Base-by-base conservation (phyloP, 2,797 vertebrate genomes). In the Leptoclinus maculatus region DNA sequence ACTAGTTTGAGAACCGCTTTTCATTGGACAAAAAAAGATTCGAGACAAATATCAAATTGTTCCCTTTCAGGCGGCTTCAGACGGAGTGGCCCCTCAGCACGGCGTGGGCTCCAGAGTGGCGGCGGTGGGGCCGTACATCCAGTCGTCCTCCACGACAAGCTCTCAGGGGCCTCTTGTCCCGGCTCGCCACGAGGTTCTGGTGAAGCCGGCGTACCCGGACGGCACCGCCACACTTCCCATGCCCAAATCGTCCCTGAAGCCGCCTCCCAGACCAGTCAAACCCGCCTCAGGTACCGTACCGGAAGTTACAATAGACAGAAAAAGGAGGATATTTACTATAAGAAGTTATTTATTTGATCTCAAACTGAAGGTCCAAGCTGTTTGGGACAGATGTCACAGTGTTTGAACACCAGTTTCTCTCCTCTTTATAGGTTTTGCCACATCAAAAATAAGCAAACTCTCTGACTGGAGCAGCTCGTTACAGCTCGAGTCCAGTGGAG, bases 81-180 rank as follows among this genome's bases (percentile, higher is more conserved):
- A 97, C 60, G 94, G 95, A 4, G 92, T 86, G 74, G 89, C 86
- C 72, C 86, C 95, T 25, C 96, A 95, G 76, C 94, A 91, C 10
- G 89, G 83, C 0, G 88, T 71, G n/a, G 91, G 93, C 21, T 95
- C 96, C 57, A 94, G 97, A 2, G 97, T 99, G 83, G 98, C 98
- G 0, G 98, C 98, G 0, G 98, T 99, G 27, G 98, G 97, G 29
- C 98, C 98, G 0, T 98, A 98, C 56, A 97, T 98, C 81, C 97
- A 97, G 92, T 96, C 96, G 0, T 95, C 96, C 73, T 96, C 96
- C 36, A 93, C 60, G 2, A 9, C 62, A 1, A 36, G 62, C 66
- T 41, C 84, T 19, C 89, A 85, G 66, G 86, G 71, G 9, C 88
- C 91, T 17, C 87, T 84, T 0, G 59, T 84, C 12, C 89, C 83